phyloP scores from a whole-genome alignment of 30 jellyfish, hydroid and myxozoan species.

The Hydractinia symbiolongicarpus region DNA sequence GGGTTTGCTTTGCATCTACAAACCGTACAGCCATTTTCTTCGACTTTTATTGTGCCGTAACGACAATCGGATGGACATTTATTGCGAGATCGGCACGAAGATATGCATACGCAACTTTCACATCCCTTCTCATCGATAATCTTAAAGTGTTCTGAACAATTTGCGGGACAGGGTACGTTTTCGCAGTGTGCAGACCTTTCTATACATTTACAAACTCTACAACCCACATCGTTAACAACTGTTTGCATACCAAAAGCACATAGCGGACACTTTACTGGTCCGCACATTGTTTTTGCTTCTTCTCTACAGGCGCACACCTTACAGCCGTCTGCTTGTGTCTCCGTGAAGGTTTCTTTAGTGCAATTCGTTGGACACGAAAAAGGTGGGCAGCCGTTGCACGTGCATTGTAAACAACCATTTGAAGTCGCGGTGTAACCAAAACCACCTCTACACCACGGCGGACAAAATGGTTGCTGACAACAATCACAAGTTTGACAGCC shows the following conservation, averaged over 20 bases:
- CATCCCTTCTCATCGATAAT: too few relatives aligned
- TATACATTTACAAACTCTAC: neutral
- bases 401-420: neutral
- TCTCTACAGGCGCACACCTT: neutral
- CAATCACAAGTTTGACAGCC: constrained; percentile 3
- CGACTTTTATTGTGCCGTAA: too few relatives aligned
- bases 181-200: neutral
- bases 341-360: neutral
- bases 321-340: neutral
- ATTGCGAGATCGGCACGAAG: too few relatives aligned
- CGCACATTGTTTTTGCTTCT: neutral
- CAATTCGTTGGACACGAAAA: neutral
- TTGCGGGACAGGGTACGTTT: too few relatives aligned
- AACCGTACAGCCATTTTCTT: too few relatives aligned
- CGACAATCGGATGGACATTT: too few relatives aligned
- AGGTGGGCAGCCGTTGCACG: neutral
- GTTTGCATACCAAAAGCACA: neutral
- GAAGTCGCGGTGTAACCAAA: neutral
- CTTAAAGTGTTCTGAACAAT: too few relatives aligned
- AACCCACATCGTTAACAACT: neutral
- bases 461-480: neutral
- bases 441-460: neutral
- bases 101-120: too few relatives aligned
- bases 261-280: constrained; percentile 4
- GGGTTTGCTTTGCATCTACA: too few relatives aligned